A percentile compares a stretch with the other conserved stretches of the same genome.
phyloP scores from a whole-genome alignment of 2,888 invertebrate species.

The Ditula angustiorana region DNA sequence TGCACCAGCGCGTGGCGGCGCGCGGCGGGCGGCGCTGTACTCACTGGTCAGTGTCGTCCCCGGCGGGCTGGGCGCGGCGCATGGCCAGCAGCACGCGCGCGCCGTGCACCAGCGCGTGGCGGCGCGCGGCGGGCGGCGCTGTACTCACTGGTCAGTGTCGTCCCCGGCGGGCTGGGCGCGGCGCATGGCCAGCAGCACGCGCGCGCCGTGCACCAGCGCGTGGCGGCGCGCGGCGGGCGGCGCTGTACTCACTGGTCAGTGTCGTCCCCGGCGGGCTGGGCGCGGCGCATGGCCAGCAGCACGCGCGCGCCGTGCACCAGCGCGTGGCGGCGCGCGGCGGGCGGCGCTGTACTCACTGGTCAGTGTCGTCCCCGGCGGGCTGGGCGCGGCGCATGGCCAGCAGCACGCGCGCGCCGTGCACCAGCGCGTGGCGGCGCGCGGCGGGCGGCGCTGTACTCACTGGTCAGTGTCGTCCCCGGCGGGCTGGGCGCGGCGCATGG shows the following conservation, averaged over 20 bases:
- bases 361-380: too few species aligned
- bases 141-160: too few species aligned
- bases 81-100: constrained; percentile 64
- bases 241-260: neutral
- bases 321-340: constrained; percentile 56
- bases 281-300: constrained; percentile 58
- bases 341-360: too few species aligned
- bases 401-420: constrained; percentile 14
- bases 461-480: too few species aligned
- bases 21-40: neutral
- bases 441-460: neutral
- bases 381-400: constrained; percentile 48
- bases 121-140: constrained; percentile 48
- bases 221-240: constrained; percentile 54
- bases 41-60: too few species aligned
- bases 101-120: constrained; percentile 53
- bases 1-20: constrained; percentile 56
- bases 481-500: constrained; percentile 41
- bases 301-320: constrained; percentile 53
- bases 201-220: constrained; percentile 36
- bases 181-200: constrained; percentile 41
- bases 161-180: too few species aligned
- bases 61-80: too few species aligned
- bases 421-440: constrained; percentile 57
- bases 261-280: too few species aligned